Base-by-base conservation (phyloP, 2,888 invertebrate genomes). In the Polydrusus pterygomalis region DNA sequence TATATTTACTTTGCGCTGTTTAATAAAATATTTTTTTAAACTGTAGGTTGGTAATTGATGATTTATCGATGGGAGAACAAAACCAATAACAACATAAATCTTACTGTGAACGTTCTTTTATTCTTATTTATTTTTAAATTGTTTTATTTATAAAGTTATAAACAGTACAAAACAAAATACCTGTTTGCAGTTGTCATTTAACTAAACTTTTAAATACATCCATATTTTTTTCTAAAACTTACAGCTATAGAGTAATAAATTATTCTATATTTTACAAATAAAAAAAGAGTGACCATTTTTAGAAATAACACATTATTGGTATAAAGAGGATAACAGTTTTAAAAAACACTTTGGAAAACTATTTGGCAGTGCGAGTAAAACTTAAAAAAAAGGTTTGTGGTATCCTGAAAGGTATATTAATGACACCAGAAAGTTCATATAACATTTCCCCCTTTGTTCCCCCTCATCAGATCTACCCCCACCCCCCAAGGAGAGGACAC, bases 141-240 rank as follows among this genome's bases (percentile, higher is more conserved):
- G 38, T 58, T 38, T 17, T 38, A 34, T 15, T 64, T 63, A 64
- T 20, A 64, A 64, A 64, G 47, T 43, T 64, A 47, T 15, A 64
- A 64, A 64, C 47, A 49, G 64, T 64, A 64, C 64, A 30, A 64
- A 64, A 63, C 45, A 63, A 30, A 64, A 30, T 11, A 40, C 11
- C 45, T 30, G 15, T 64, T 38, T 34, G 15, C 2, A 20, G 20
- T 25, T 64, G 30, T 30, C 45, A 58, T 38, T 38, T 10, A 13
- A 20, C 58, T 56, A 18, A 20, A 56, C 58, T 38, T 58, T 58
- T 10, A 56, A 25, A 30, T 30, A 30, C 13, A 5, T 18, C 6
- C n/a, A 58, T 58, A 34, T 9, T 58, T 9, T 56, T 17, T 30
- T 11, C 15, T 58, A 58, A 58, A 58, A 56, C n/a, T 56, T 30